phyloP scores from a whole-genome alignment of 2,888 invertebrate genomes.

The Cryptophagus acutangulus region DNA sequence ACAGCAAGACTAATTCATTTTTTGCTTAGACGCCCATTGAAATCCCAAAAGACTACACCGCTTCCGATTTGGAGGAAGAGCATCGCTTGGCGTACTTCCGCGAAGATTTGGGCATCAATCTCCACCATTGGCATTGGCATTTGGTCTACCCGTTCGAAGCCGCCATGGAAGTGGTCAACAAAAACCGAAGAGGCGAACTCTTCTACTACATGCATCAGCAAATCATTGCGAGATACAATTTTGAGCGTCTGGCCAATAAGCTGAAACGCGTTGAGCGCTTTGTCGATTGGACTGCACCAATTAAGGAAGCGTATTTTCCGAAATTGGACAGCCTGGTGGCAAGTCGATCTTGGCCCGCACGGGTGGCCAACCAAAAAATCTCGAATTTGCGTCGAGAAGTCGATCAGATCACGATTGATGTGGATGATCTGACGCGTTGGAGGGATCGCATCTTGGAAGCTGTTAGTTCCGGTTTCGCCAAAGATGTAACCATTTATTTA shows the following conservation, averaged over 20 bases:
- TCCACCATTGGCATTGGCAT: conserved; percentile 92
- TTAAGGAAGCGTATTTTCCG: conserved; percentile 76
- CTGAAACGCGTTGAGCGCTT: conserved; percentile 59
- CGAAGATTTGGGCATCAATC: conserved; percentile 79
- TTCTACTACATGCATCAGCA: conserved; percentile 79
- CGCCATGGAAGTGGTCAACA: conserved; percentile 58
- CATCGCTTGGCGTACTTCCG: conserved; percentile 80
- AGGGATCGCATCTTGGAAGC: conserved; percentile 67
- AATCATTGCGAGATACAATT: conserved; percentile 61
- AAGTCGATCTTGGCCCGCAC: conserved; percentile 70
- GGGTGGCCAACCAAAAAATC: conserved; percentile 55
- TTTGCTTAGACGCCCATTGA: conserved; percentile 60
- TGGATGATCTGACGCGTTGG: conserved; percentile 72
- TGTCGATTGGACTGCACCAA: conserved; percentile 63
- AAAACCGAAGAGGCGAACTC: conserved; percentile 73
- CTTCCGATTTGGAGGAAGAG: conserved; percentile 68
- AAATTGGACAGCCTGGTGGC: conserved; percentile 76
- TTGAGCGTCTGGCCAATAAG: conserved; percentile 69
- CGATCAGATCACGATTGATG: conserved; percentile 62
- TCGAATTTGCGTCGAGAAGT: conserved; percentile 62
- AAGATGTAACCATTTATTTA: conserved; percentile 50
- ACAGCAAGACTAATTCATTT: not conserved
- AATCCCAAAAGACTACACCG: conserved; percentile 71
- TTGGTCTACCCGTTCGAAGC: conserved; percentile 77
- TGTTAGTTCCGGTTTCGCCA: conserved; percentile 59